phyloP scores from a whole-genome alignment of 1,140 invertebrate species.

The Chlorops oryzae region DNA sequence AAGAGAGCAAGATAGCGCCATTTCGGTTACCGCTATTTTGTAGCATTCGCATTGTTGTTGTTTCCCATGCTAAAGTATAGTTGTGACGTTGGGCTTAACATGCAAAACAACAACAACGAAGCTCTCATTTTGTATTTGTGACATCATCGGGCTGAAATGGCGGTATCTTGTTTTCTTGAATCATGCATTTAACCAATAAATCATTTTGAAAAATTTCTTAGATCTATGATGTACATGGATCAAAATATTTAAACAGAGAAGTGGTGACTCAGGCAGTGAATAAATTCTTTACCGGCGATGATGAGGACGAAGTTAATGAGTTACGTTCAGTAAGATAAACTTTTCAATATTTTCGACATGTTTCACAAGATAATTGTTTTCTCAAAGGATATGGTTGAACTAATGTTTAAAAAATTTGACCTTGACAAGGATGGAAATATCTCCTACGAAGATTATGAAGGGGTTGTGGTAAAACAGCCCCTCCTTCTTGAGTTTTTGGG shows the following conservation, averaged over 20 bases:
- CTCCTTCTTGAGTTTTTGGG: conserved; percentile 72
- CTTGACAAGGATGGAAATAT: conserved; percentile 72
- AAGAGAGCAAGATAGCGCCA: no score
- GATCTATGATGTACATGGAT: conserved; percentile 31
- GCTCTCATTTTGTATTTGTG: no score
- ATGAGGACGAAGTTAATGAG: conserved; percentile 40
- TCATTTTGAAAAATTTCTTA: conserved; percentile 7
- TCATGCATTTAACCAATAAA: no score
- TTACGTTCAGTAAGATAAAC: conserved; percentile 25
- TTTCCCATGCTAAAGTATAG: no score
- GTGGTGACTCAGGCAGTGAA: conserved; percentile 29
- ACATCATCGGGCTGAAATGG: no score
- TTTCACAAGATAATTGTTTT: not conserved
- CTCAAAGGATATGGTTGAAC: conserved; percentile 69
- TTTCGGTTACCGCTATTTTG: no score
- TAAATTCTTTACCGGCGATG: conserved; percentile 37
- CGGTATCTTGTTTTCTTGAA: no score
- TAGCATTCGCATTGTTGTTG: no score
- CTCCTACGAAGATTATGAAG: conserved; percentile 64
- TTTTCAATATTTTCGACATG: not conserved
- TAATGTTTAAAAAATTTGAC: conserved; percentile 71
- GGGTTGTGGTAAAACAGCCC: conserved; percentile 58
- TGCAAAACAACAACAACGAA: no score
- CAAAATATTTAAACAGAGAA: conserved; percentile 28
- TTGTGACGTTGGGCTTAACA: no score